Evolutionary conservation across 2,888 invertebrate genomes (phyloP).

Genomic region (Brachyptera putata): DNA sequence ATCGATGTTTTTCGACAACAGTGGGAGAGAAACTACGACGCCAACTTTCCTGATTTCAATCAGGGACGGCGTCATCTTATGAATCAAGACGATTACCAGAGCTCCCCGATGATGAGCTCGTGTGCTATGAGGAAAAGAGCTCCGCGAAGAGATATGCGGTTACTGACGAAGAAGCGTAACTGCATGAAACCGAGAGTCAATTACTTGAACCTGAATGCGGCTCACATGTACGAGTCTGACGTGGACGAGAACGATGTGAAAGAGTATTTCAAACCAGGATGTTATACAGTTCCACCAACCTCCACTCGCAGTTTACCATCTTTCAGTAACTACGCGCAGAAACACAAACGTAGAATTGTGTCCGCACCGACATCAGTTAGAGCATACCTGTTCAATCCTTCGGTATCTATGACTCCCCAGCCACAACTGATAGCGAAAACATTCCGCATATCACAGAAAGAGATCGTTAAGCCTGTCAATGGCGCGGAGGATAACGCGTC

Average conservation of each 20-base stretch:
- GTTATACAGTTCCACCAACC: neutral
- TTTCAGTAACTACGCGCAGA: neutral
- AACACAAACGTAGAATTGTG: no score
- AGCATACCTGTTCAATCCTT: no score
- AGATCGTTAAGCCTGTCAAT: neutral
- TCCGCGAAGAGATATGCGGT: no score
- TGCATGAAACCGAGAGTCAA: no score
- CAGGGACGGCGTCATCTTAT: neutral
- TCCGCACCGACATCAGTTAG: neutral
- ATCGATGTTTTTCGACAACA: no score
- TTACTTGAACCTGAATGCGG: no score
- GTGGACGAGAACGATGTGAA: neutral
- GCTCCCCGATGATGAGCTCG: no score
- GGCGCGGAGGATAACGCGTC: neutral
- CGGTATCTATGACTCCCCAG: no score
- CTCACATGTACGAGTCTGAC: neutral
- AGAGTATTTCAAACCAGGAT: neutral
- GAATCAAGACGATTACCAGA: neutral
- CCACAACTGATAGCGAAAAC: no score
- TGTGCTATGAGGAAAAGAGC: no score
- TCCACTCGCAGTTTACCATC: neutral
- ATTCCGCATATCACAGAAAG: no score
- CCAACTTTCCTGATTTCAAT: neutral
- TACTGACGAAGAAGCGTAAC: no score
- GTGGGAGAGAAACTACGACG: neutral